These are phyloP conservation scores for Phthorimaea operculella DNA, from an alignment of 1,140 invertebrate genomes.

Conservation along the genomic window DNA sequence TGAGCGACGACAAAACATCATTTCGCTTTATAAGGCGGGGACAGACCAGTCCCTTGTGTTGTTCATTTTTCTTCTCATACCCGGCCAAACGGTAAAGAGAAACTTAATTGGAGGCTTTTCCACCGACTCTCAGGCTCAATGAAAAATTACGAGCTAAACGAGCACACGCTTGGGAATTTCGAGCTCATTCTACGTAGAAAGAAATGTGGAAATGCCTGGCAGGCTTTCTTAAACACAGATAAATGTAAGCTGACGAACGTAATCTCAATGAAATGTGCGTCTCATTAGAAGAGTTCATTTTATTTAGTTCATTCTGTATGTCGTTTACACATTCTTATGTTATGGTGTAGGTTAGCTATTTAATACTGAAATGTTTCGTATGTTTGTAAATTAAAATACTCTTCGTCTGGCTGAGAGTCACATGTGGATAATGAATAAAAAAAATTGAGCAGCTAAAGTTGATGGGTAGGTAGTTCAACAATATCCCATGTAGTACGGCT, in stretches of 20 bases:
- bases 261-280: conserved; percentile 37
- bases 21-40: neutral
- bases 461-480: too few relatives aligned
- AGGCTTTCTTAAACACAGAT: conserved; percentile 41
- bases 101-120: conserved; percentile 65
- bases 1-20: conserved; percentile 2
- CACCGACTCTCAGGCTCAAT: conserved; percentile 59
- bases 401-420: too few relatives aligned
- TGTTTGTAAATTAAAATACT: too few relatives aligned
- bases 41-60: conserved; percentile 9
- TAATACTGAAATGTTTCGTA: too few relatives aligned
- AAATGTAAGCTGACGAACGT: conserved; percentile 50
- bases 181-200: conserved; percentile 41
- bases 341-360: too few relatives aligned
- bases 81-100: conserved; percentile 58
- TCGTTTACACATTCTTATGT: neutral
- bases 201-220: conserved; percentile 37
- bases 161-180: conserved; percentile 55
- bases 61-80: conserved; percentile 29
- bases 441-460: too few relatives aligned
- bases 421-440: too few relatives aligned
- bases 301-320: conserved; percentile 25
- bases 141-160: conserved; percentile 66
- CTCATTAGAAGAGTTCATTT: conserved; percentile 36
- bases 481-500: too few relatives aligned